These are phyloP conservation scores for Fulmarus glacialis DNA, from an alignment of 2,113 vertebrate genomes.

Conservation along the genomic window DNA sequence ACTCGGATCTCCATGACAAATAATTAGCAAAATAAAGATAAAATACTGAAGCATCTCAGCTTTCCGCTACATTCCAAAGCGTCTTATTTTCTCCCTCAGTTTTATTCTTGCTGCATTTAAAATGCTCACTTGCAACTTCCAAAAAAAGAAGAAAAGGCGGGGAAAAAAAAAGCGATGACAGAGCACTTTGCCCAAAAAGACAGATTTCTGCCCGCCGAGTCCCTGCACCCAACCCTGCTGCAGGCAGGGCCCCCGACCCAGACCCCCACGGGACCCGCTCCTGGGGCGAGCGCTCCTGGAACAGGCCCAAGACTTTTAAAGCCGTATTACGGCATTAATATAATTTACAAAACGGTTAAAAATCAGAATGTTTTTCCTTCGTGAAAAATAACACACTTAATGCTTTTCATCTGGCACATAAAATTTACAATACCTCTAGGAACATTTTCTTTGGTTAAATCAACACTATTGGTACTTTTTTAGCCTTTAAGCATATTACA, in stretches of 20 bases:
- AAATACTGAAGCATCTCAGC: constrained; percentile 46
- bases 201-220: background rate
- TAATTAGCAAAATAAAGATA: constrained; percentile 67
- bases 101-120: constrained; percentile 21
- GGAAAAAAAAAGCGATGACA: fast-evolving
- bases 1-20: constrained; percentile 51
- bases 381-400: constrained; percentile 75
- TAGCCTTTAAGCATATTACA: constrained; percentile 71
- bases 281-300: background rate
- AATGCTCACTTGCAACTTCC: background rate
- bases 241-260: background rate
- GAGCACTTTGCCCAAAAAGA: background rate
- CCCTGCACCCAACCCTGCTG: background rate
- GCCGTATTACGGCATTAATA: constrained; percentile 63
- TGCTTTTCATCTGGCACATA: constrained; percentile 81
- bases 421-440: constrained; percentile 81
- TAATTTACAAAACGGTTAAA: constrained; percentile 77
- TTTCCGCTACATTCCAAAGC: constrained; percentile 51
- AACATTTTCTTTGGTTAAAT: constrained; percentile 77
- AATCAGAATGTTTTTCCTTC: constrained; percentile 72
- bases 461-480: constrained; percentile 73
- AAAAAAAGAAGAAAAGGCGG: background rate
- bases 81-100: constrained; percentile 18
- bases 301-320: constrained; percentile 12
- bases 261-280: background rate